Evolutionary conservation across 2,113 vertebrate genomes (phyloP).

Genomic region (Trichomycterus rosablanca): DNA sequence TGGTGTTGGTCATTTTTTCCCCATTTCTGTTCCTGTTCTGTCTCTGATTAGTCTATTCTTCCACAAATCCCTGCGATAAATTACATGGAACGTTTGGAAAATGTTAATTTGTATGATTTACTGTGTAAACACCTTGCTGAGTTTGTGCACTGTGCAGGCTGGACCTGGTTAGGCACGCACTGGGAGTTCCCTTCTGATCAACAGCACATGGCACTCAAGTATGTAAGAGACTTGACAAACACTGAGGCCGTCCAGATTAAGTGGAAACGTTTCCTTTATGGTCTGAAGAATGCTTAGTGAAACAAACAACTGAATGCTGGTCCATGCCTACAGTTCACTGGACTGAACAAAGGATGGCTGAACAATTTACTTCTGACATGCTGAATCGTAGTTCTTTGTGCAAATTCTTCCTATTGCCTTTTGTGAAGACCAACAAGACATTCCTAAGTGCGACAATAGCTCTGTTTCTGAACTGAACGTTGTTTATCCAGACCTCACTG

Average conservation of each 20-base stretch:
- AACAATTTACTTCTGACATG: slow-evolving; percentile 30
- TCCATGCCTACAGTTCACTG: slow-evolving; percentile 37
- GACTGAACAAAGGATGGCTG: slow-evolving; percentile 35
- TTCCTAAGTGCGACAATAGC: slow-evolving; percentile 38
- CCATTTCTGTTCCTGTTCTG: slow-evolving; percentile 32
- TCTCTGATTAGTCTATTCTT: slow-evolving; percentile 33
- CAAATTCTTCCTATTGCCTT: slow-evolving; percentile 35
- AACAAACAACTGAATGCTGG: slow-evolving; percentile 43
- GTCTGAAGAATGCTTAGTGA: slow-evolving; percentile 33
- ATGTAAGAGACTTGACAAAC: slow-evolving; percentile 46
- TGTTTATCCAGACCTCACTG: slow-evolving; percentile 38
- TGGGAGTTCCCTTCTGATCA: slow-evolving; percentile 29
- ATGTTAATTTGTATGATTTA: slow-evolving; percentile 39
- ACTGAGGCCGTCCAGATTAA: slow-evolving; percentile 38
- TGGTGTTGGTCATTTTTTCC: slow-evolving; percentile 48
- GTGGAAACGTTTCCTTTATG: slow-evolving; percentile 28
- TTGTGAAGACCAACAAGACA: slow-evolving; percentile 41
- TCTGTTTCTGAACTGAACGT: slow-evolving; percentile 38
- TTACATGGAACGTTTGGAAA: slow-evolving; percentile 42
- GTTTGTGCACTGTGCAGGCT: slow-evolving; percentile 13
- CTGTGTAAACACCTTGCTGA: slow-evolving; percentile 47
- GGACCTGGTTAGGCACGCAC: slow-evolving; percentile 32
- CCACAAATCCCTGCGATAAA: slow-evolving; percentile 16
- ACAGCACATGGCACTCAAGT: slow-evolving; percentile 16
- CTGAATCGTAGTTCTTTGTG: slow-evolving; percentile 39